These are phyloP conservation scores for Coenobita brevimanus DNA, from an alignment of 1,140 invertebrate genomes.

Conservation along the genomic window DNA sequence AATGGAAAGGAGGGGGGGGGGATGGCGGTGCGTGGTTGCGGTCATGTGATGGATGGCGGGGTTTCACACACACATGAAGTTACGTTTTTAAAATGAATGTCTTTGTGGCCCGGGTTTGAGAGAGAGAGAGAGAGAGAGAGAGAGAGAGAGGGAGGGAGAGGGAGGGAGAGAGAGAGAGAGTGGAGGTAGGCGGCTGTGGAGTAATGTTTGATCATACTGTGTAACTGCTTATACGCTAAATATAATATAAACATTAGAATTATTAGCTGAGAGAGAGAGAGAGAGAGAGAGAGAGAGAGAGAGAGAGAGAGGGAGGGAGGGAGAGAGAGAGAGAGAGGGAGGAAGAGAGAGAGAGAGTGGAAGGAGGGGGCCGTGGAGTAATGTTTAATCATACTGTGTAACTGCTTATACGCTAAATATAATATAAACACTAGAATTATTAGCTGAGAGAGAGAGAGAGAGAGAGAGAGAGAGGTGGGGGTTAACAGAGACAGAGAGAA, in stretches of 20 bases:
- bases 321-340: not conserved
- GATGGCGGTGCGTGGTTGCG: conserved; percentile 25
- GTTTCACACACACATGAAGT: conserved; percentile 57
- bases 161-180: not conserved
- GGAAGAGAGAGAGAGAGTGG: conserved; percentile 19
- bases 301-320: not conserved
- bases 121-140: not conserved
- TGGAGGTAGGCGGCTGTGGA: too few species aligned
- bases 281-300: not conserved
- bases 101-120: conserved; percentile 1
- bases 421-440: not conserved
- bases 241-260: too few species aligned
- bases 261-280: too few species aligned
- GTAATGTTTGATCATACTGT: too few species aligned
- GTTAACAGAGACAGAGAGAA: not conserved
- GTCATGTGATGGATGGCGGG: conserved; percentile 55
- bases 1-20: not conserved
- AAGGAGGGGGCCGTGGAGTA: not conserved
- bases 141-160: not conserved
- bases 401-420: not conserved
- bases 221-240: too few species aligned
- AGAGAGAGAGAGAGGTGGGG: not conserved
- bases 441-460: not conserved
- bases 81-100: conserved; percentile 60
- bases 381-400: not conserved